These are phyloP conservation scores for Accipiter cooperii DNA, from an alignment of 2,113 vertebrate species.

Conservation along the genomic window DNA sequence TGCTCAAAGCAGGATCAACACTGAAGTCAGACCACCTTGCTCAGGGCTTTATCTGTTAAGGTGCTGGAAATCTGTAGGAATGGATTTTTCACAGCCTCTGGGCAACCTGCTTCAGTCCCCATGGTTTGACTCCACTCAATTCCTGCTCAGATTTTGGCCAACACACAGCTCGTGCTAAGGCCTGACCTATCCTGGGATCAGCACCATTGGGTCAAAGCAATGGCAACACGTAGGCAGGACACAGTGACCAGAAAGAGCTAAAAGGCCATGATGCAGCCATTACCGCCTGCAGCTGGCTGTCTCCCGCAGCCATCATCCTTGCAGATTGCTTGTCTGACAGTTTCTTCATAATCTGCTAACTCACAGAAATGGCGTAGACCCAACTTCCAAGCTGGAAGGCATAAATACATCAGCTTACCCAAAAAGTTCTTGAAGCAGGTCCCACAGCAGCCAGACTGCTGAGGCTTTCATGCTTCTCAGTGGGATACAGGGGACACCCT, in stretches of 20 bases:
- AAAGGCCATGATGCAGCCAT: background rate
- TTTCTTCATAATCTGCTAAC: background rate
- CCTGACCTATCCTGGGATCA: background rate
- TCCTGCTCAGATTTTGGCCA: background rate
- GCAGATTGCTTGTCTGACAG: background rate
- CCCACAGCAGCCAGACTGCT: background rate
- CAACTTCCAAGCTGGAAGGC: background rate
- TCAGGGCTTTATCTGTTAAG: background rate
- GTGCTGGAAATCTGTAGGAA: background rate
- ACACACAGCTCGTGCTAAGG: background rate
- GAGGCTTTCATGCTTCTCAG: background rate
- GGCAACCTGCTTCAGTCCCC: background rate
- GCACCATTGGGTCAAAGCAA: background rate
- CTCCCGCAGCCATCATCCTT: background rate
- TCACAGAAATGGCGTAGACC: background rate
- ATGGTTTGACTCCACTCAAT: background rate
- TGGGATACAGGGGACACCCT: background rate
- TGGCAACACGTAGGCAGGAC: fast-evolving
- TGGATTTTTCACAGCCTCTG: background rate
- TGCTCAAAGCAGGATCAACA: background rate
- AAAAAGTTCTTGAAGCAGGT: background rate
- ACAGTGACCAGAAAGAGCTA: background rate
- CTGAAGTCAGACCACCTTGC: background rate
- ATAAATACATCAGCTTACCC: background rate
- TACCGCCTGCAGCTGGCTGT: background rate